These are phyloP conservation scores for Carassius gibelio DNA, from an alignment of 2,113 vertebrate genomes.

Conservation along the genomic window DNA sequence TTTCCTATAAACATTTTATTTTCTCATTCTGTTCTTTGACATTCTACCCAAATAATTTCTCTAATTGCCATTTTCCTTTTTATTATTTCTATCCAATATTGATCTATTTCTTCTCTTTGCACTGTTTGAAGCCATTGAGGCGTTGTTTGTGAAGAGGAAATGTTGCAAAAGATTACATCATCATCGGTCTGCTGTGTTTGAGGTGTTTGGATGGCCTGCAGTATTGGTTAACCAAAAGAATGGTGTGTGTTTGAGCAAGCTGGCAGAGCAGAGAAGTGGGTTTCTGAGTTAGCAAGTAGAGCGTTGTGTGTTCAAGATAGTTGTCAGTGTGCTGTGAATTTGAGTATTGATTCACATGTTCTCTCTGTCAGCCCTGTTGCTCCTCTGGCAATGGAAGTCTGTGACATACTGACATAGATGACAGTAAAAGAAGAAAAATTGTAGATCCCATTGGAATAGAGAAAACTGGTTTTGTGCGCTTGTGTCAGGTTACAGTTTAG, in stretches of 20 bases:
- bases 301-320: conserved; percentile 10
- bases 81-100: conserved; percentile 25
- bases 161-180: conserved; percentile 47
- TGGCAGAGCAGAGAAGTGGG: background rate
- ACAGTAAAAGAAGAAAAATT: background rate
- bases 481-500: conserved; percentile 1
- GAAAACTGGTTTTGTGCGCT: background rate
- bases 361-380: conserved; percentile 21
- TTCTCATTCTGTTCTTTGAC: background rate
- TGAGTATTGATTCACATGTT: conserved; percentile 32
- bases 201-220: conserved; percentile 2
- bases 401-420: background rate
- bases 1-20: background rate
- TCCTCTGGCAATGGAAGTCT: conserved; percentile 6
- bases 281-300: conserved; percentile 5
- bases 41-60: background rate
- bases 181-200: conserved; percentile 8
- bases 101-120: background rate
- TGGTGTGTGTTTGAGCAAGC: background rate
- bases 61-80: background rate
- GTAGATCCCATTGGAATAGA: background rate
- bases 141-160: background rate
- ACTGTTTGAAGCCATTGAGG: background rate
- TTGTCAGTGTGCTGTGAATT: background rate
- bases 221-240: conserved; percentile 21